Percentiles rank a stretch among this genome's conserved stretches.
Conservation (phyloP, 2,888 invertebrate species). For the Camponotus fellah region DNA sequence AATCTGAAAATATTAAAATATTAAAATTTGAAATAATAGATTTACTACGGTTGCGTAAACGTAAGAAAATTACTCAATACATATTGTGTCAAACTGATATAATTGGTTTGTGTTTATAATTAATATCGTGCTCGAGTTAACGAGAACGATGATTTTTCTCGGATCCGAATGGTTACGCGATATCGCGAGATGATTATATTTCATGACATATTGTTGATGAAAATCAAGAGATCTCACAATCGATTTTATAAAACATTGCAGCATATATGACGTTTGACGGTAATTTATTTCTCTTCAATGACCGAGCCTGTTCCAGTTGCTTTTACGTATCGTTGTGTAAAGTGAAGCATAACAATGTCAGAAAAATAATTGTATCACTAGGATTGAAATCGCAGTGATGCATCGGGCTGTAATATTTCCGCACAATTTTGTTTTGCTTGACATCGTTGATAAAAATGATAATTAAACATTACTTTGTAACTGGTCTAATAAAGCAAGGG, state of each 20-base stretch:
- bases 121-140: conserved; percentile 35
- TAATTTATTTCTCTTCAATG: conserved; percentile 39
- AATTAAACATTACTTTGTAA: conserved; percentile 37
- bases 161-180: conserved; percentile 26
- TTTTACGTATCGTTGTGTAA: conserved; percentile 34
- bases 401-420: background rate
- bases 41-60: background rate
- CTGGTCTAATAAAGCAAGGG: background rate
- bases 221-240: conserved; percentile 40
- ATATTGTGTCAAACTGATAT: background rate
- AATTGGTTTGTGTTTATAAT: conserved; percentile 18
- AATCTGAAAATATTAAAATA: background rate
- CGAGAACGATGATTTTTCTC: conserved; percentile 30
- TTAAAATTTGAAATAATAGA: background rate
- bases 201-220: conserved; percentile 33
- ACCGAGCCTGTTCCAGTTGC: conserved; percentile 22
- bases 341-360: conserved; percentile 35
- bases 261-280: conserved; percentile 25
- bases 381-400: conserved; percentile 44
- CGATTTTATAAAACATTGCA: conserved; percentile 21
- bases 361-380: conserved; percentile 32
- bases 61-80: background rate
- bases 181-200: conserved; percentile 38
- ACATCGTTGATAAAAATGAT: background rate
- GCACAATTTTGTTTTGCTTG: background rate